Conservation (phyloP, 2,797 vertebrate genomes). For the Enteromius afrohamiltoni region DNA sequence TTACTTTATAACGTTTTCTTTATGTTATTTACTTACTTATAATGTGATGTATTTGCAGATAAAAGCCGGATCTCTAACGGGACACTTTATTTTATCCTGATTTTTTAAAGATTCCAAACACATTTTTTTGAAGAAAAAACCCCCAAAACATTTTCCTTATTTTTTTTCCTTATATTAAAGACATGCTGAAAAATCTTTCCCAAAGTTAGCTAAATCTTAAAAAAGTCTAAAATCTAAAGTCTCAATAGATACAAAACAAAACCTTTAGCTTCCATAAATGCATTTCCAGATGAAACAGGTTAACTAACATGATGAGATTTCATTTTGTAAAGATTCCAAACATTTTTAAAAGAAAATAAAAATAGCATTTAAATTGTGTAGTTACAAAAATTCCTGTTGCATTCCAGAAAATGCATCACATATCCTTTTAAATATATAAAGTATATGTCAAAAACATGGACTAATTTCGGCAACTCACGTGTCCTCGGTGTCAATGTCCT, state of each 20-base stretch:
- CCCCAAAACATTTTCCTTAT: neutral
- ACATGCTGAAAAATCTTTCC: neutral
- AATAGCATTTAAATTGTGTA: too few relatives aligned
- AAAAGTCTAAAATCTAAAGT: neutral
- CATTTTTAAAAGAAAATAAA: neutral
- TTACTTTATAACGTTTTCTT: too few relatives aligned
- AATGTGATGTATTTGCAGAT: neutral
- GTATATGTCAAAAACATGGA: slow-evolving; percentile 7
- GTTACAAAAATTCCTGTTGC: too few relatives aligned
- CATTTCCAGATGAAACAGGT: neutral
- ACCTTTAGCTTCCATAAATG: neutral
- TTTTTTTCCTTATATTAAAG: too few relatives aligned
- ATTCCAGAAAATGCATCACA: neutral
- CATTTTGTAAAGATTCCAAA: neutral
- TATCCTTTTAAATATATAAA: neutral
- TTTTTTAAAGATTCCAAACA: neutral
- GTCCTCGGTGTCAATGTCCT: slow-evolving; percentile 92
- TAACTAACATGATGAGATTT: neutral
- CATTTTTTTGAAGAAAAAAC: neutral
- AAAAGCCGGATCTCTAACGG: neutral
- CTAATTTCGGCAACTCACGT: slow-evolving; percentile 79
- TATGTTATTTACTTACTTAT: neutral
- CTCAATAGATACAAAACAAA: neutral
- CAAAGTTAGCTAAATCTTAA: neutral
- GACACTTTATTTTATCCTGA: neutral